phyloP scores from a whole-genome alignment of 2,113 vertebrate species.

The Malaclemys terrapin region DNA sequence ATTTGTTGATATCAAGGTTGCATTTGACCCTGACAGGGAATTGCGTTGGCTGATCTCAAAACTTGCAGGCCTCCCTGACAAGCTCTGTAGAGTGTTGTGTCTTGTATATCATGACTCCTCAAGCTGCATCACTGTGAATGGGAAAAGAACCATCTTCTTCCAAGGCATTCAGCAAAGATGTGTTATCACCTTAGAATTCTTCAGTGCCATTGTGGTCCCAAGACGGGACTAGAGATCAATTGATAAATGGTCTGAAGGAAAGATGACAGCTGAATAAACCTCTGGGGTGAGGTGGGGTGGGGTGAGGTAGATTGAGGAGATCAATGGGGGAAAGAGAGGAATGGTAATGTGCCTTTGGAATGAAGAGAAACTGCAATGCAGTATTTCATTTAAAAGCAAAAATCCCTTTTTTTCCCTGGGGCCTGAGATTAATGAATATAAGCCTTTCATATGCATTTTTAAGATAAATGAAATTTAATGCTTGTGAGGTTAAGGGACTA shows the following conservation, averaged over 20 bases:
- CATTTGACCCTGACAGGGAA: too few species aligned
- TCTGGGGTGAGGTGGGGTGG: neutral
- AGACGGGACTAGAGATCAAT: neutral
- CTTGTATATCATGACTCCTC: too few species aligned
- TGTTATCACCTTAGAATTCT: too few species aligned
- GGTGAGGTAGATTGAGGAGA: neutral
- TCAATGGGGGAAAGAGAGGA: neutral
- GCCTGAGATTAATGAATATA: neutral
- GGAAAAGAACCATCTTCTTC: too few species aligned
- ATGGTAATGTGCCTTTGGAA: neutral
- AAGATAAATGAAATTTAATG: neutral
- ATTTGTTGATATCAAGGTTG: too few species aligned
- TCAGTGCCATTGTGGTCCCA: neutral
- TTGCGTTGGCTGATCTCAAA: too few species aligned
- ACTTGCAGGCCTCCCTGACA: too few species aligned
- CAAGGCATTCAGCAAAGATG: too few species aligned
- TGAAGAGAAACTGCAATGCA: neutral
- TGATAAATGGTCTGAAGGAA: neutral
- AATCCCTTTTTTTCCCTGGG: neutral
- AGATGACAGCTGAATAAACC: neutral
- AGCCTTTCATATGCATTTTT: neutral
- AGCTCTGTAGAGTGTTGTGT: too few species aligned
- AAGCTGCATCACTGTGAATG: too few species aligned
- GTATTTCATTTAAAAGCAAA: neutral
- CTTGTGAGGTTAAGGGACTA: neutral